phyloP scores from a whole-genome alignment of 2,888 invertebrate species.

The Oegoconia quadripuncta region DNA sequence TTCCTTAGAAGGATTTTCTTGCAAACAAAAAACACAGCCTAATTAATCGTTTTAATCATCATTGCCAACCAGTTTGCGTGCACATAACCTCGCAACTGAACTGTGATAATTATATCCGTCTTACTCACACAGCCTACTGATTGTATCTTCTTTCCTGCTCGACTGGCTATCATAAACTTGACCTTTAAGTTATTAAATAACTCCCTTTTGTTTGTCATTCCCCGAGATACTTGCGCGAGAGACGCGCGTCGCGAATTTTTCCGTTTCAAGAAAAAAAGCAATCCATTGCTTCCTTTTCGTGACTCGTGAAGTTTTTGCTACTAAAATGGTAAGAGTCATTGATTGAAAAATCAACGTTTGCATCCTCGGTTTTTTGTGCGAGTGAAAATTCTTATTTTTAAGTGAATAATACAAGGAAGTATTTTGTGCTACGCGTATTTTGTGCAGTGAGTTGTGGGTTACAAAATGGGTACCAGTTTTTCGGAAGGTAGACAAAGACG shows the following conservation, averaged over 20 bases:
- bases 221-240: conserved; percentile 32
- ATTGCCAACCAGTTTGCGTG: conserved; percentile 53
- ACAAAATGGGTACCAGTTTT: conserved; percentile 26
- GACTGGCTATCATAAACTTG: conserved; percentile 59
- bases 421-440: conserved; percentile 6
- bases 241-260: conserved; percentile 38
- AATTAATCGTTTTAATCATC: conserved; percentile 38
- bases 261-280: conserved; percentile 33
- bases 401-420: conserved; percentile 10
- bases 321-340: conserved; percentile 36
- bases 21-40: background rate
- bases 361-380: conserved; percentile 6
- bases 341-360: conserved; percentile 8
- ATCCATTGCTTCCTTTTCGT: too few relatives aligned
- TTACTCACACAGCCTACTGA: conserved; percentile 18
- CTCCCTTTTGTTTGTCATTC: conserved; percentile 55
- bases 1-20: too few relatives aligned
- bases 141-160: conserved; percentile 30
- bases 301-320: conserved; percentile 22
- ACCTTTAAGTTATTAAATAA: conserved; percentile 42
- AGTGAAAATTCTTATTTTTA: background rate
- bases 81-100: conserved; percentile 30
- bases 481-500: conserved; percentile 13
- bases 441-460: conserved; percentile 13
- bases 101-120: conserved; percentile 16